phyloP scores from a whole-genome alignment of 2,113 vertebrate genomes.

The Tyto alba region DNA sequence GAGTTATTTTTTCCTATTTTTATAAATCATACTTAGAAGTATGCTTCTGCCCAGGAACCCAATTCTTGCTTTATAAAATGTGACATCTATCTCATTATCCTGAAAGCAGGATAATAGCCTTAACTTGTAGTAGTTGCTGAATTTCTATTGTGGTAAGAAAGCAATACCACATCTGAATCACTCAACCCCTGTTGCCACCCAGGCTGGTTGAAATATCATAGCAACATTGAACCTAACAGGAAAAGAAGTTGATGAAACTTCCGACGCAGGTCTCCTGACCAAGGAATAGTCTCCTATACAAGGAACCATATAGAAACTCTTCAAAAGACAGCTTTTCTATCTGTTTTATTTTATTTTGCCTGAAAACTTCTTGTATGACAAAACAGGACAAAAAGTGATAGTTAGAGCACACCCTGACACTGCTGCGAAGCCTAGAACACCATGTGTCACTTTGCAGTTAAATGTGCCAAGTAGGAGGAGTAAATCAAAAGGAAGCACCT shows the following conservation, averaged over 20 bases:
- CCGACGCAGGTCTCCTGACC: not conserved
- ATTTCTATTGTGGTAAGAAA: not conserved
- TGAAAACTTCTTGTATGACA: not conserved
- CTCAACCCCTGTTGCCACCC: not conserved
- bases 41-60: not conserved
- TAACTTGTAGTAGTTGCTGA: not conserved
- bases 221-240: not conserved
- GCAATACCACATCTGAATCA: not conserved
- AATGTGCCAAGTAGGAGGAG: not conserved
- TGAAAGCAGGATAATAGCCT: not conserved
- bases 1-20: not conserved
- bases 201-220: not conserved
- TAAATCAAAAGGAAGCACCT: not conserved
- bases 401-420: not conserved
- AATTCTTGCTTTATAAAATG: not conserved
- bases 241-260: not conserved
- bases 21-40: not conserved
- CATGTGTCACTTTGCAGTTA: not conserved
- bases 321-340: not conserved
- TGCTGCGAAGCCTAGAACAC: not conserved
- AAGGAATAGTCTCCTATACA: not conserved
- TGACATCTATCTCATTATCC: not conserved
- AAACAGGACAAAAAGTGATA: not conserved
- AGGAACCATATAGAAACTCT: not conserved
- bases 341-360: not conserved